These are phyloP conservation scores for Sebastes steindachneri DNA, from an alignment of 2,797 vertebrate species.

Conservation along the genomic window DNA sequence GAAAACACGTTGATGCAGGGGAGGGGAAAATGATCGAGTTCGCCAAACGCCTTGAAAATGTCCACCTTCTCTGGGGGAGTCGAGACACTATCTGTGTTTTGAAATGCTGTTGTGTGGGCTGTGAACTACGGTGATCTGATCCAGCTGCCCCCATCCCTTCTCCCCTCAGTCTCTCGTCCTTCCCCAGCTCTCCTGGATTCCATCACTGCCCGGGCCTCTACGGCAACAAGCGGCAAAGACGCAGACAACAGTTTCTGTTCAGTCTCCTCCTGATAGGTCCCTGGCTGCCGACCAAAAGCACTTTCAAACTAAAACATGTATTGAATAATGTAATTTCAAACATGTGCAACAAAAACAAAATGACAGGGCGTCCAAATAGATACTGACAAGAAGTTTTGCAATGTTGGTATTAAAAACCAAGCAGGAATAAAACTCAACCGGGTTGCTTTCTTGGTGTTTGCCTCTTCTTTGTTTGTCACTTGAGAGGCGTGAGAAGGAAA, in stretches of 20 bases:
- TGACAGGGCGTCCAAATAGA: slow-evolving; percentile 57
- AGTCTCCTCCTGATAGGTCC: slow-evolving; percentile 76
- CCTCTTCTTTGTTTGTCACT: slow-evolving; percentile 46
- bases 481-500: slow-evolving; percentile 58
- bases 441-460: neutral
- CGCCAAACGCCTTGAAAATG: slow-evolving; percentile 41
- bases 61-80: slow-evolving; percentile 35
- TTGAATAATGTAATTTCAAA: slow-evolving; percentile 73
- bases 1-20: slow-evolving; percentile 48
- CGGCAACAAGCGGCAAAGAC: slow-evolving; percentile 76
- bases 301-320: slow-evolving; percentile 69
- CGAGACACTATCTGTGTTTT: slow-evolving; percentile 42
- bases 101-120: slow-evolving; percentile 48
- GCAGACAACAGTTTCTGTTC: slow-evolving; percentile 80
- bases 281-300: slow-evolving; percentile 78
- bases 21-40: slow-evolving; percentile 15
- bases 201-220: slow-evolving; percentile 79
- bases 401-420: slow-evolving; percentile 8
- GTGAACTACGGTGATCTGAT: slow-evolving; percentile 59
- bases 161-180: slow-evolving; percentile 37
- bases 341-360: slow-evolving; percentile 69
- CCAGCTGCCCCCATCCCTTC: slow-evolving; percentile 48
- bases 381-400: slow-evolving; percentile 38
- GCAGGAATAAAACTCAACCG: neutral
- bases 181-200: slow-evolving; percentile 80